Evolutionary conservation across 2,888 invertebrate species (phyloP).

Genomic region (Lepidonotus clava): DNA sequence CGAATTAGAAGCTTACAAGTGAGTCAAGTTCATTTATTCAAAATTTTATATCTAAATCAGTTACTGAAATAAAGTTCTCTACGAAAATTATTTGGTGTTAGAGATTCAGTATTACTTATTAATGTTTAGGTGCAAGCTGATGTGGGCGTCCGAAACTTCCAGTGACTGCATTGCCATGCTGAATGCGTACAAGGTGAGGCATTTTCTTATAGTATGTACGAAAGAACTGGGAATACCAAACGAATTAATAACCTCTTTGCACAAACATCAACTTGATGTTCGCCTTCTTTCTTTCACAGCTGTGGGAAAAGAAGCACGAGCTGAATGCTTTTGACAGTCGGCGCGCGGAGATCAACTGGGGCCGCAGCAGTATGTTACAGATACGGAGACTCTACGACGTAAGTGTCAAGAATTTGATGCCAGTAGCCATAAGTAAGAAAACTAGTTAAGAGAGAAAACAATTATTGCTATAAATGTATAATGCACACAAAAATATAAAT

Average conservation of each 20-base stretch:
- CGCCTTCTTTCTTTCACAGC: no score
- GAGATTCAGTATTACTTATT: neutral
- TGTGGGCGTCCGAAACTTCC: slow-evolving; percentile 90
- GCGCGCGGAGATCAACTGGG: slow-evolving; percentile 81
- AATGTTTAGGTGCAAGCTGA: slow-evolving; percentile 85
- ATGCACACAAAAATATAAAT: no score
- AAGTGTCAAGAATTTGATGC: neutral
- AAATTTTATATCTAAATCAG: neutral
- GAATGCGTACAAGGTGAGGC: slow-evolving; percentile 85
- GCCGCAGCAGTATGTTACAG: slow-evolving; percentile 73
- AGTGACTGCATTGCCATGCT: slow-evolving; percentile 92
- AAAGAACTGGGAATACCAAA: neutral
- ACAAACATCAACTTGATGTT: no score
- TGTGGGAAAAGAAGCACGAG: slow-evolving; percentile 86
- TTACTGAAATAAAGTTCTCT: neutral
- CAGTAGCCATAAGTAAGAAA: neutral
- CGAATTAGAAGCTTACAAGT: slow-evolving; percentile 82
- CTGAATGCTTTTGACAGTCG: slow-evolving; percentile 83
- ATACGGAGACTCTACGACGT: slow-evolving; percentile 74
- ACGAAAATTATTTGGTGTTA: neutral
- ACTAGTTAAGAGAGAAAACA: no score
- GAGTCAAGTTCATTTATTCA: slow-evolving; percentile 35
- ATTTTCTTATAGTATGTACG: no score
- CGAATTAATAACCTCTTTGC: no score
- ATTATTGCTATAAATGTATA: no score